Evolutionary conservation across 1,140 invertebrate genomes (phyloP).

Genomic region (Lepidurus couesii): DNA sequence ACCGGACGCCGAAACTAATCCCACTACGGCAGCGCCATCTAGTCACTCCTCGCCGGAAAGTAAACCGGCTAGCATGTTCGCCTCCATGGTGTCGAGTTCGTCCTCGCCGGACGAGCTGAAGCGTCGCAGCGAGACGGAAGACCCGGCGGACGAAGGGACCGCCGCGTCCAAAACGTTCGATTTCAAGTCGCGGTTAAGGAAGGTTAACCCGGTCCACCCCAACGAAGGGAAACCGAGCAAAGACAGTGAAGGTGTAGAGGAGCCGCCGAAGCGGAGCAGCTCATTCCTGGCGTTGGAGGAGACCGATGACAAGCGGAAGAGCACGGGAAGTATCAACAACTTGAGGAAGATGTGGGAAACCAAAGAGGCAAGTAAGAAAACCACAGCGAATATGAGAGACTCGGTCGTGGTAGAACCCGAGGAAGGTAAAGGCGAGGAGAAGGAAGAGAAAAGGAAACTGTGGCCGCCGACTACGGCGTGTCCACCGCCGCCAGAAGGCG

Average conservation of each 20-base stretch:
- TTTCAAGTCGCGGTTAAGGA: constrained; percentile 74
- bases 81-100: background rate
- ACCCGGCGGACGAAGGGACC: background rate
- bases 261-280: constrained; percentile 31
- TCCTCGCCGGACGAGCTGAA: background rate
- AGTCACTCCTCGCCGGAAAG: constrained; percentile 20
- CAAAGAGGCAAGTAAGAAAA: constrained; percentile 39
- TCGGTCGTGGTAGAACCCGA: background rate
- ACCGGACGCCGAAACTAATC: background rate
- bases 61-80: background rate
- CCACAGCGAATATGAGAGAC: background rate
- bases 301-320: constrained; percentile 76
- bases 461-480: constrained; percentile 38
- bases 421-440: background rate
- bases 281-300: constrained; percentile 50
- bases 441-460: background rate
- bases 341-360: constrained; percentile 86
- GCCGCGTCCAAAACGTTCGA: constrained; percentile 46
- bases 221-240: background rate
- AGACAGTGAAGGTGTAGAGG: background rate
- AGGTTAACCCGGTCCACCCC: constrained; percentile 55
- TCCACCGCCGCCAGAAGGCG: constrained; percentile 48
- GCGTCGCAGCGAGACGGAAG: background rate
- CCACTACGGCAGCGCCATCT: constrained; percentile 1
- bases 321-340: constrained; percentile 86